Evolutionary conservation across 1,140 invertebrate genomes (phyloP).

Genomic region (Micrasema minimum): DNA sequence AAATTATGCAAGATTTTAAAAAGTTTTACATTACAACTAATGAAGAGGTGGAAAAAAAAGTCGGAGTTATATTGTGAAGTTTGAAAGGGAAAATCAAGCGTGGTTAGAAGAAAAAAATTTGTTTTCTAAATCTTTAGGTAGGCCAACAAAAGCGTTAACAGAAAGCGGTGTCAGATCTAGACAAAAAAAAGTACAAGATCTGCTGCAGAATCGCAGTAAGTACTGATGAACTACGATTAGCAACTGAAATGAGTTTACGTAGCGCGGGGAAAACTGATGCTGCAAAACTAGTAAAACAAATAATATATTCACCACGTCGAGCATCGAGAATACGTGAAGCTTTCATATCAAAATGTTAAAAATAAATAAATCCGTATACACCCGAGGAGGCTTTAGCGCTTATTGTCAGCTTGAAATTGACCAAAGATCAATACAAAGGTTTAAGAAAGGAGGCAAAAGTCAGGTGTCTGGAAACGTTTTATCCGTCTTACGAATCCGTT

Average conservation of each 20-base stretch:
- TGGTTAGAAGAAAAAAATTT: neutral
- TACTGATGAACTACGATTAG: neutral
- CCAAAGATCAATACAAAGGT: neutral
- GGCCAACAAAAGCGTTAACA: neutral
- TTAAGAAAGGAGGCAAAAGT: neutral
- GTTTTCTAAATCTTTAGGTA: neutral
- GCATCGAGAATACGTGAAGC: neutral
- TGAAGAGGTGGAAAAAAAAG: neutral
- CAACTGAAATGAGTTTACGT: neutral
- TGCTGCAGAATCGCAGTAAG: constrained; percentile 2
- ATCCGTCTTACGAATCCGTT: no score
- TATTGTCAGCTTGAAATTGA: neutral
- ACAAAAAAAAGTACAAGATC: neutral
- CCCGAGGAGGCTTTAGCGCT: constrained; percentile 6
- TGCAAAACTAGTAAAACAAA: constrained; percentile 1
- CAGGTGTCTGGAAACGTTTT: neutral
- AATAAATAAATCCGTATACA: neutral
- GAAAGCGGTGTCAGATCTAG: neutral
- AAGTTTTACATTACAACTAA: neutral
- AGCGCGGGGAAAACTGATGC: constrained; percentile 1
- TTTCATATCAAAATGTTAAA: neutral
- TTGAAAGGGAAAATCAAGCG: neutral
- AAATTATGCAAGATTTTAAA: neutral
- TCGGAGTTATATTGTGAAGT: neutral
- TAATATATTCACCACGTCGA: neutral